Percentiles rank a stretch among this genome's conserved stretches.
These are phyloP conservation scores for Polydrusus pterygomalis DNA, from an alignment of 2,888 invertebrate species.

Conservation along the genomic window DNA sequence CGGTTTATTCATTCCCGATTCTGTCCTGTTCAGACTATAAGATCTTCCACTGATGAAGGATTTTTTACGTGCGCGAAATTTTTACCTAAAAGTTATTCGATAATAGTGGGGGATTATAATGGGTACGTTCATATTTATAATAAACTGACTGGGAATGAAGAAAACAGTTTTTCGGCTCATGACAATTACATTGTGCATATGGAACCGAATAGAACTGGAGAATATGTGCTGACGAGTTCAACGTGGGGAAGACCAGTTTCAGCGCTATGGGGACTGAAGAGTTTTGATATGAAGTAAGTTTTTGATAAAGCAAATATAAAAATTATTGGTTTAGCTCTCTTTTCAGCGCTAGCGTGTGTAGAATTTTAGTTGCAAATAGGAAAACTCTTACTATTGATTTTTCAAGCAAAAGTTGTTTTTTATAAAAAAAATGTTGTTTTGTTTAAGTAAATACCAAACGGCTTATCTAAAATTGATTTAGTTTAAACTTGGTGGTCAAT, in stretches of 20 bases:
- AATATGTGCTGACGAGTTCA: constrained; percentile 87
- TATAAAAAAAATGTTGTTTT: too few relatives aligned
- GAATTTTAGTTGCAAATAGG: too few relatives aligned
- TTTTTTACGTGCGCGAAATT: constrained; percentile 80
- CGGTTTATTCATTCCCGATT: constrained; percentile 89
- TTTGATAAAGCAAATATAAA: background rate
- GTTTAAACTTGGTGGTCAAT: too few relatives aligned
- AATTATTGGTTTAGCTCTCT: too few relatives aligned
- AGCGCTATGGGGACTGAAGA: constrained; percentile 84
- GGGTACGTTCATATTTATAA: constrained; percentile 95
- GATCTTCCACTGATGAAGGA: constrained; percentile 81
- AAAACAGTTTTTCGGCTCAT: constrained; percentile 86
- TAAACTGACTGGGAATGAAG: constrained; percentile 87
- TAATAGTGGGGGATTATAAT: constrained; percentile 92
- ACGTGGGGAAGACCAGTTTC: constrained; percentile 90
- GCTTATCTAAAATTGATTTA: too few relatives aligned
- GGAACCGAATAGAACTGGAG: constrained; percentile 82
- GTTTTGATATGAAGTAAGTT: constrained; percentile 79
- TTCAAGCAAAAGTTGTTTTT: too few relatives aligned
- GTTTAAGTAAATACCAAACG: too few relatives aligned
- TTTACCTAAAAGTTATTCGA: constrained; percentile 69
- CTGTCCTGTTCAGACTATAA: constrained; percentile 83
- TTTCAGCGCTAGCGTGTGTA: too few relatives aligned
- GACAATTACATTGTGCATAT: constrained; percentile 90
- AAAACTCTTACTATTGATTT: too few relatives aligned